Conservation (phyloP, 2,113 vertebrate species). For the Tachuris rubrigastra region DNA sequence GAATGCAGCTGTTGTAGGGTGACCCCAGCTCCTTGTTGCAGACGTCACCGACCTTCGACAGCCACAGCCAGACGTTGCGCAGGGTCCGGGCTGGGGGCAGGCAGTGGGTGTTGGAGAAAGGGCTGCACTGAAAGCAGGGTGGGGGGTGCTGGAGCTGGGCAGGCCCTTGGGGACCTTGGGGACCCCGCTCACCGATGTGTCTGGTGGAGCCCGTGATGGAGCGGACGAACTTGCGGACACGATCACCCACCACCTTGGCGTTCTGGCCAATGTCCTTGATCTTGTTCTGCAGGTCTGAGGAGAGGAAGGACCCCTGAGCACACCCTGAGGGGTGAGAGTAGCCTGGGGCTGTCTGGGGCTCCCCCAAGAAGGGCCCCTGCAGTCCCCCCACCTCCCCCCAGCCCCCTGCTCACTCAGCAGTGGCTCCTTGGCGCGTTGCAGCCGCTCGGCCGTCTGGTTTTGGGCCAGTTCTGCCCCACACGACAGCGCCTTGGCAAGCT, state of each 20-base stretch:
- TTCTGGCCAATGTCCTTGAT: constrained; percentile 81
- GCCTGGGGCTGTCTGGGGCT: background rate
- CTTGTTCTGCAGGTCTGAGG: constrained; percentile 63
- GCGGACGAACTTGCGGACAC: constrained; percentile 75
- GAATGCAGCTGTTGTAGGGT: constrained; percentile 77
- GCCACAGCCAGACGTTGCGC: constrained; percentile 81
- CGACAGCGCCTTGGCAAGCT: constrained; percentile 77
- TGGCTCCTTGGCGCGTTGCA: constrained; percentile 74
- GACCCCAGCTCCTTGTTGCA: constrained; percentile 84
- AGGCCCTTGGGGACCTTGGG: accelerated
- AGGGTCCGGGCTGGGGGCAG: constrained; percentile 74
- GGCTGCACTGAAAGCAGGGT: background rate
- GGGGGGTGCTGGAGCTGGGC: background rate
- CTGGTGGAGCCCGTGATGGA: constrained; percentile 76
- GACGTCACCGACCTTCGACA: constrained; percentile 69
- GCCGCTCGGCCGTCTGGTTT: constrained; percentile 84
- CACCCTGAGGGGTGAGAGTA: accelerated
- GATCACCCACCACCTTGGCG: constrained; percentile 71
- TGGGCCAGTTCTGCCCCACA: constrained; percentile 85
- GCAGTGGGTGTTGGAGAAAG: accelerated
- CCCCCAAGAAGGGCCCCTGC: background rate
- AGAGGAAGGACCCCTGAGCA: background rate
- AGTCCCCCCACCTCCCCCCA: accelerated
- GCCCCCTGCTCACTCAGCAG: constrained; percentile 78
- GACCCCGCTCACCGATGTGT: constrained; percentile 76